Conservation (phyloP, 2,113 vertebrate species). For the Solea senegalensis region DNA sequence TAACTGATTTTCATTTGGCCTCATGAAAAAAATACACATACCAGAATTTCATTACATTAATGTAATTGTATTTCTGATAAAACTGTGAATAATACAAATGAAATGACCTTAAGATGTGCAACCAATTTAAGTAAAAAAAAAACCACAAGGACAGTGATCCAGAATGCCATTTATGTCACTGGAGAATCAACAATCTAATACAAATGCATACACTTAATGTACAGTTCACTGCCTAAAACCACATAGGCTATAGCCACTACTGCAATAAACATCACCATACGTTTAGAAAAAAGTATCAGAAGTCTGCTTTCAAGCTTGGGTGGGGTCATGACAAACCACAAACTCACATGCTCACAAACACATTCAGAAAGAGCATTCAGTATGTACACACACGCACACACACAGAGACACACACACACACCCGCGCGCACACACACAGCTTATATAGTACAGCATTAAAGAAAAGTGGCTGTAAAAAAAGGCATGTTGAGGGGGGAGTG, state of each 20-base stretch:
- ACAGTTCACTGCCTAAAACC: constrained; percentile 80
- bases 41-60: background rate
- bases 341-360: constrained; percentile 63
- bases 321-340: constrained; percentile 43
- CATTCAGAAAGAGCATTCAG: constrained; percentile 56
- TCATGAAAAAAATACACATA: background rate
- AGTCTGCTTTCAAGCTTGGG: constrained; percentile 60
- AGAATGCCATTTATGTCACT: constrained; percentile 79
- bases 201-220: constrained; percentile 76
- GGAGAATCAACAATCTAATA: constrained; percentile 78
- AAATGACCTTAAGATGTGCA: background rate
- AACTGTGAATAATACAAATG: background rate
- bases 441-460: constrained; percentile 76
- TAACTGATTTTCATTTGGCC: background rate
- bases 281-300: constrained; percentile 72
- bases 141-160: constrained; percentile 46
- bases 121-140: constrained; percentile 10
- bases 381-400: constrained; percentile 42
- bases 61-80: background rate
- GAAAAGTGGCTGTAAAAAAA: constrained; percentile 69
- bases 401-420: constrained; percentile 10
- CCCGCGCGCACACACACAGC: constrained; percentile 7
- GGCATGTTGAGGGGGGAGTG: constrained; percentile 44
- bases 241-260: constrained; percentile 73
- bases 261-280: constrained; percentile 79